A percentile compares a stretch with the other conserved stretches of the same genome.
Conservation (phyloP, 2,888 invertebrate genomes). For the Nemotelus nigrinus region DNA sequence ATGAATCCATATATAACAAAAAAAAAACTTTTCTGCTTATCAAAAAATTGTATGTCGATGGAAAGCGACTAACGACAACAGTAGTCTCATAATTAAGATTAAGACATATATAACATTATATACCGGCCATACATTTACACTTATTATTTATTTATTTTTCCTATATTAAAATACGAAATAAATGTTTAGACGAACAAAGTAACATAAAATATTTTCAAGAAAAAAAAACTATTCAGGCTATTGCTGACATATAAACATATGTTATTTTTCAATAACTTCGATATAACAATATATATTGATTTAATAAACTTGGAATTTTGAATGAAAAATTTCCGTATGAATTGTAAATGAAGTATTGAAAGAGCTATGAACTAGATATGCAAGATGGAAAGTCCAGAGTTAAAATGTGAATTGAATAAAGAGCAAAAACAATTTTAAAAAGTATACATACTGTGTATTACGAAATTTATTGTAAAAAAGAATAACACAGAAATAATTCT, state of each 20-base stretch:
- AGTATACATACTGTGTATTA: slow-evolving; percentile 22
- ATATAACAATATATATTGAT: slow-evolving; percentile 7
- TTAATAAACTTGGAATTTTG: neutral
- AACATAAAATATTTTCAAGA: neutral
- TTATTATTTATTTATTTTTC: slow-evolving; percentile 29
- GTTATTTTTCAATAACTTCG: slow-evolving; percentile 3
- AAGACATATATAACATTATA: slow-evolving; percentile 7
- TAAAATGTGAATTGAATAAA: neutral
- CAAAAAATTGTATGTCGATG: too few species aligned
- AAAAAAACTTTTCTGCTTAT: too few species aligned
- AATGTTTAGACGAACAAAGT: neutral
- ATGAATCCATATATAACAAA: too few species aligned
- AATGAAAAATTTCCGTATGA: neutral
- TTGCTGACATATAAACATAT: slow-evolving; percentile 11
- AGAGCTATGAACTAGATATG: neutral
- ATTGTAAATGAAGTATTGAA: neutral
- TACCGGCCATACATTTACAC: slow-evolving; percentile 36
- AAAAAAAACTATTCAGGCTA: slow-evolving; percentile 13
- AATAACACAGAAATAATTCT: slow-evolving; percentile 4
- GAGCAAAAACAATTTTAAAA: slow-evolving; percentile 11
- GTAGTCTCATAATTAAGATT: too few species aligned
- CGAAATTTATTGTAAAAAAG: slow-evolving; percentile 30
- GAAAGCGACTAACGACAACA: too few species aligned
- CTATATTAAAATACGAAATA: slow-evolving; percentile 1
- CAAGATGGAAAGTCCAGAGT: slow-evolving; percentile 8